Evolutionary conservation across 2,888 invertebrate species (phyloP), one percentile per base, ranked within the genome.

Genomic region (Epistrophella euchroma): DNA sequence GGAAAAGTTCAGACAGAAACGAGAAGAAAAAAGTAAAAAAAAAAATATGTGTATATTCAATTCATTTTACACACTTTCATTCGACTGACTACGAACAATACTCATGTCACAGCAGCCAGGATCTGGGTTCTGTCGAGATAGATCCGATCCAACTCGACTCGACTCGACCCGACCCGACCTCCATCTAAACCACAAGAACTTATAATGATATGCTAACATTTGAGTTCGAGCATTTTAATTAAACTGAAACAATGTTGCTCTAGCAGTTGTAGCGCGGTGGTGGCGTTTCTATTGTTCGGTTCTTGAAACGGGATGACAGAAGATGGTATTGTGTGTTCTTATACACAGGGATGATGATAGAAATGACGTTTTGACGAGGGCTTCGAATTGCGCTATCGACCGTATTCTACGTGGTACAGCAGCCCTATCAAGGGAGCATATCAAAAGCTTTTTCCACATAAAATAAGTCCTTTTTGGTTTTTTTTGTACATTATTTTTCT

Each of bases 181-280:
- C 37, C n/a, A 60, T 40, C 35, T 75, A 76, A 76, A 25, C 81
- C 73, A 17, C 72, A 62, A 77, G 70, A 73, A 56, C 73, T 77
- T 82, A 77, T 81, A 86, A 86, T 86, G 86, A 86, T 78, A 86
- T 86, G 86, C 86, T 82, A 86, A 86, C 86, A 86, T 86, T 78
- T 71, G 66, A 66, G 66, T 47, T 66, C 47, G 71, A 86, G 86
- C 82, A 78, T 82, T 86, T 86, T 86, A 86, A 86, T 86, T 86
- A 86, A 82, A 86, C 74, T 86, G 86, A 86, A 86, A 86, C 82
- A 86, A 86, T 82, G 86, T 86, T 78, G 74, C 82, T 74, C 37
- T 60, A 86, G 28, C 13, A 86, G 70, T 15, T 28, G 28, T 13
- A 22, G 9, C 7, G 25, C 15, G 25, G 7, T 19, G 15, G 19